Evolutionary conservation across 92 coral and sea anemone species (phyloP).

Genomic region (Meandrina meandrites): DNA sequence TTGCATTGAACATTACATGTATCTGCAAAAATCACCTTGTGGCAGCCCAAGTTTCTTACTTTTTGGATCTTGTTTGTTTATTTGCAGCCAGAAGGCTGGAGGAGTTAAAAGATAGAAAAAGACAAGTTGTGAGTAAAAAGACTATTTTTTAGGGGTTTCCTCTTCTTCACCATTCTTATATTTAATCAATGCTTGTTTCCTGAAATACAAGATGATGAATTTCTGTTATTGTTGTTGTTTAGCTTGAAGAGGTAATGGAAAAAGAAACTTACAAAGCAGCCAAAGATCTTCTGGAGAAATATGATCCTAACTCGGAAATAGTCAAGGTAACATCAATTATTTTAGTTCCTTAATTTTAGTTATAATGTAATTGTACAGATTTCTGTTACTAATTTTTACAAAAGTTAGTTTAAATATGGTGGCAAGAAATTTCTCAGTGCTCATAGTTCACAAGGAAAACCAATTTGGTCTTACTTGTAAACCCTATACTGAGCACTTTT

Average conservation of each 20-base stretch:
- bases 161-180: neutral
- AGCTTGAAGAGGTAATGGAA: conserved; percentile 98
- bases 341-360: neutral
- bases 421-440: too few species aligned
- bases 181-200: neutral
- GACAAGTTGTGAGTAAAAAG: conserved; percentile 73
- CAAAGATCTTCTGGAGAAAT: conserved; percentile 92
- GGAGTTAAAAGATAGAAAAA: conserved; percentile 83
- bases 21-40: neutral
- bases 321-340: conserved; percentile 66
- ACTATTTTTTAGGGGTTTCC: neutral
- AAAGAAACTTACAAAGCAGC: conserved; percentile 98
- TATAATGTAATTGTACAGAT: neutral
- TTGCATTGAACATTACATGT: too few species aligned
- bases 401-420: too few species aligned
- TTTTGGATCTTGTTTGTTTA: neutral
- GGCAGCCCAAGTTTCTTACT: neutral
- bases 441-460: neutral
- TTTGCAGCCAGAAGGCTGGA: conserved; percentile 75
- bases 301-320: conserved; percentile 84
- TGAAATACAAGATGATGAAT: neutral
- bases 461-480: neutral
- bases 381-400: neutral
- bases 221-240: neutral
- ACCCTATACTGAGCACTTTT: neutral